phyloP scores from a whole-genome alignment of 2,797 vertebrate species.

The Phrynocephalus guinanensis region DNA sequence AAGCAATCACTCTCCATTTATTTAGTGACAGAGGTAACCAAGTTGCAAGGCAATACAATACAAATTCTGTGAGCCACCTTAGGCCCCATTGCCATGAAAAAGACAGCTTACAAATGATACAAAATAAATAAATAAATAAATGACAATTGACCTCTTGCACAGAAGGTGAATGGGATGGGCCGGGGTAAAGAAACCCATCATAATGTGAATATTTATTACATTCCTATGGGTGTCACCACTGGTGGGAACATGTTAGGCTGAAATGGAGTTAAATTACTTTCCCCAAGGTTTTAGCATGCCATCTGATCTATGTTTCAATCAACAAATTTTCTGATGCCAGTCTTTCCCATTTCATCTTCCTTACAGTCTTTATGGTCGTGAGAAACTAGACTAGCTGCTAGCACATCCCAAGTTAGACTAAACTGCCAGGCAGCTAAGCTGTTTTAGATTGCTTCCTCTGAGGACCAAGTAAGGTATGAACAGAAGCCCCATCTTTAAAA shows the following conservation, averaged over 20 bases:
- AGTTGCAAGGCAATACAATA: neutral
- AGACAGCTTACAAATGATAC: too few relatives aligned
- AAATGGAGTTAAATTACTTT: neutral
- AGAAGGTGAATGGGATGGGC: neutral
- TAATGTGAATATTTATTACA: neutral
- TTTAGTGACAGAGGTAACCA: neutral
- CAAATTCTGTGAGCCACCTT: too few relatives aligned
- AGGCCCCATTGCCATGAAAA: too few relatives aligned
- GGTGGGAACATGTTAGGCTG: neutral
- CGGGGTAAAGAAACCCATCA: neutral
- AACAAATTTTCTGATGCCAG: neutral
- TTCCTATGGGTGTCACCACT: neutral
- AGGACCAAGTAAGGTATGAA: too few relatives aligned
- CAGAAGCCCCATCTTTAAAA: too few relatives aligned
- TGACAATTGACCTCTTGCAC: neutral
- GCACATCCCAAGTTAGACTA: neutral
- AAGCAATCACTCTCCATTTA: neutral
- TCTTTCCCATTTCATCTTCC: neutral
- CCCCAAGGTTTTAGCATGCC: neutral
- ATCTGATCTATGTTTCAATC: neutral
- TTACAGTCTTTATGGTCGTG: neutral
- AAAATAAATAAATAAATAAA: too few relatives aligned
- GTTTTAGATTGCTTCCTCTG: neutral
- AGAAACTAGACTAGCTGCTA: neutral
- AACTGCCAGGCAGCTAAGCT: neutral